phyloP scores from a whole-genome alignment of 2,888 invertebrate species.

The Hydrotaea cyrtoneurina region DNA sequence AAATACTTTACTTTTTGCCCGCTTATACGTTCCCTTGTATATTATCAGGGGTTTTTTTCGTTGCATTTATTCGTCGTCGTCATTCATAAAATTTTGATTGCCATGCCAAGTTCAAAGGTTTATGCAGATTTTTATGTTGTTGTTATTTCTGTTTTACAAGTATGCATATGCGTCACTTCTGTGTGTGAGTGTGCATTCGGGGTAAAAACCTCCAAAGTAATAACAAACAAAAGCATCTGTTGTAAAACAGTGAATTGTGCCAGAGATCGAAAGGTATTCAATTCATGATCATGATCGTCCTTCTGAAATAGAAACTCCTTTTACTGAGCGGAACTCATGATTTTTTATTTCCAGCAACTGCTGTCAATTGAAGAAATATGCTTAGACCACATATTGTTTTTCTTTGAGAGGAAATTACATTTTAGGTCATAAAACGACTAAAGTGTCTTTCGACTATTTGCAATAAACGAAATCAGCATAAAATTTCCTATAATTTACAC shows the following conservation, averaged over 20 bases:
- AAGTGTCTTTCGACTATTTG: conserved; percentile 7
- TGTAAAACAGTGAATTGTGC: too few species aligned
- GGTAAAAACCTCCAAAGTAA: not conserved
- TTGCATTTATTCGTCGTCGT: conserved; percentile 6
- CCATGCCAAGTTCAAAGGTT: conserved; percentile 22
- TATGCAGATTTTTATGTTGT: conserved; percentile 22
- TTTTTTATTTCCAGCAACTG: not conserved
- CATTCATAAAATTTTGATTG: conserved; percentile 26
- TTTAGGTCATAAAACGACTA: not conserved
- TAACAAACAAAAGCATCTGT: not conserved
- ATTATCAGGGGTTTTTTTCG: not conserved
- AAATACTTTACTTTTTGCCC: not conserved
- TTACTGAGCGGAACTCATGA: too few species aligned
- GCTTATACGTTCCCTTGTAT: not conserved
- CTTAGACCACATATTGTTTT: not conserved
- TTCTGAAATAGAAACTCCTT: too few species aligned
- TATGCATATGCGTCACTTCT: conserved; percentile 16
- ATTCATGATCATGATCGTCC: too few species aligned
- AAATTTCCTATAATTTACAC: not conserved
- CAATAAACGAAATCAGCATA: not conserved
- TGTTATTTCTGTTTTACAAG: not conserved
- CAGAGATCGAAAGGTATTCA: too few species aligned
- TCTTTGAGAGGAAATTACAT: not conserved
- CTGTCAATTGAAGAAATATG: not conserved
- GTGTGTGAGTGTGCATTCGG: not conserved